Base-by-base conservation (phyloP, 2,888 invertebrate species). In the Drosophila trichaetosa region DNA sequence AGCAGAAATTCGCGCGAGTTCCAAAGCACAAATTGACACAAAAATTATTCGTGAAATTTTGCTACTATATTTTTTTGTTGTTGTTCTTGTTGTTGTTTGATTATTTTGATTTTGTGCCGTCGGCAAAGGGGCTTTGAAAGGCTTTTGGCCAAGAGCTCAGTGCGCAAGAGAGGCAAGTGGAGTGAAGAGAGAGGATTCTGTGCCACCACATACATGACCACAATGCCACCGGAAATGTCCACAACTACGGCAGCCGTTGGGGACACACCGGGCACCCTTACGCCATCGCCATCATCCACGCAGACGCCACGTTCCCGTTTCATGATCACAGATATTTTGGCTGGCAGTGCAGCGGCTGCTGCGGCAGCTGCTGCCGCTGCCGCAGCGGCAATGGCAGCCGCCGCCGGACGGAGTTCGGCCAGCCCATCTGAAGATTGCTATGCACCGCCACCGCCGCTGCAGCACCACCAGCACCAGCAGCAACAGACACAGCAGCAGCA, bases 241-340 rank as follows among this genome's bases (percentile, higher is more conserved):
- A 87, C 91, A 70, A 80, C 88, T 73, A 87, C 89, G 76, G 85
- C 88, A 76, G 87, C 90, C 81, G 89, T 90, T 71, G 90, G 87
- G 74, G 79, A 82, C 78, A 83, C 89, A 69, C 81, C 90, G 79
- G 79, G 79, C 68, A 81, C 80, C 64, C 85, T 85, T 33, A 78
- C 75, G 62, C 70, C 83, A 38, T 70, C 77, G 51, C 69, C 82
- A 31, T 51, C 83, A 40, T 72, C 84, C 74, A 78, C 93, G 82
- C 89, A 85, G 74, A 95, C 95, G 80, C 95, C 96, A 59, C 94
- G 97, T 85, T 97, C 97, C 73, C 94, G 97, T 81, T 97, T 97
- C 94, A 97, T 97, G 97, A 97, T 97, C 94, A 97, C 97, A 85
- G 97, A 97, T 93, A 97, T 97, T 90, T 94, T 97, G 82, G 95